phyloP scores from a whole-genome alignment of 2,888 invertebrate species.

The Rhabditophanes sp. region DNA sequence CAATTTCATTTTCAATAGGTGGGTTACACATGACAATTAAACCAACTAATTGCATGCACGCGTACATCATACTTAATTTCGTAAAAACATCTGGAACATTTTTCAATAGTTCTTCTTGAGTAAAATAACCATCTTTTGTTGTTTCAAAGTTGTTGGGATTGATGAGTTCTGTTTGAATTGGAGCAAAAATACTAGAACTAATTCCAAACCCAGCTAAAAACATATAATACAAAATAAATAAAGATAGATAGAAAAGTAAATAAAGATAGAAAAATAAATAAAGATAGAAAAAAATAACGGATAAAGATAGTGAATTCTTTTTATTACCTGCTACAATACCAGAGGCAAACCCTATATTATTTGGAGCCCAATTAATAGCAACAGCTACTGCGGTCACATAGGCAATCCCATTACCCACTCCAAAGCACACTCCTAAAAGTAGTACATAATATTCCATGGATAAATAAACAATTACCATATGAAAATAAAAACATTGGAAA shows the following conservation, averaged over 20 bases:
- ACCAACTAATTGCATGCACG: slow-evolving; percentile 21
- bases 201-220: slow-evolving; percentile 39
- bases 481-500: slow-evolving; percentile 19
- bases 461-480: no score
- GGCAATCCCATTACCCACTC: slow-evolving; percentile 40
- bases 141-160: slow-evolving; percentile 34
- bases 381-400: slow-evolving; percentile 38
- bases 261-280: neutral
- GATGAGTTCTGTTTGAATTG: slow-evolving; percentile 37
- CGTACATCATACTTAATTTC: slow-evolving; percentile 17
- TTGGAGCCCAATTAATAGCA: slow-evolving; percentile 42
- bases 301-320: slow-evolving; percentile 4
- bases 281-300: neutral
- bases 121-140: slow-evolving; percentile 31
- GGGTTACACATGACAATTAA: slow-evolving; percentile 30
- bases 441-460: no score
- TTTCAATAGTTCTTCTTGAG: slow-evolving; percentile 20
- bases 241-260: neutral
- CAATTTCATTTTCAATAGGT: no score
- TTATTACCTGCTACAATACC: slow-evolving; percentile 31
- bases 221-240: slow-evolving; percentile 23
- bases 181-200: slow-evolving; percentile 40
- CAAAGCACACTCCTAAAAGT: slow-evolving; percentile 31
- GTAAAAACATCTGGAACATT: slow-evolving; percentile 22
- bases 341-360: slow-evolving; percentile 35